Percentiles rank a stretch among this genome's conserved stretches.
These are phyloP conservation scores for Drosophila pseudoananassae DNA, from an alignment of 1,140 invertebrate genomes.

Conservation along the genomic window DNA sequence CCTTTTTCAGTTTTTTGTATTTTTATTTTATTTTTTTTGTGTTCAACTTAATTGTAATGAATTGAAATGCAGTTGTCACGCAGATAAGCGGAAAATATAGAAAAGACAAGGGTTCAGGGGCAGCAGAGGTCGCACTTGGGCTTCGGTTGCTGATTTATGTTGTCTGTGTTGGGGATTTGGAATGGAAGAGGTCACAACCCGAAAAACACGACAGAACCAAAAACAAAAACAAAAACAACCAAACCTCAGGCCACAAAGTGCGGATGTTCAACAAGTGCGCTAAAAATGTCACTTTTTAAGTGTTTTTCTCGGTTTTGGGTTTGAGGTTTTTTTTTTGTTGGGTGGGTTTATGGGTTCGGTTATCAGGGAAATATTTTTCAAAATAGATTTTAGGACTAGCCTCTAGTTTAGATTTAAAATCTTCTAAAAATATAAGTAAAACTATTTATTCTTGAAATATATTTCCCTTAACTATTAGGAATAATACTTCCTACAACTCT, in stretches of 20 bases:
- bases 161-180: slow-evolving; percentile 1
- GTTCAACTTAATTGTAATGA: slow-evolving; percentile 74
- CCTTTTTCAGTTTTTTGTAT: not conserved
- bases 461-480: too few species aligned
- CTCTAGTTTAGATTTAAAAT: too few species aligned
- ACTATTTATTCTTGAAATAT: too few species aligned
- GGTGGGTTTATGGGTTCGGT: too few species aligned
- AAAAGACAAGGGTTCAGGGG: slow-evolving; percentile 31
- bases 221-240: not conserved
- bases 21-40: slow-evolving; percentile 2
- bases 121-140: slow-evolving; percentile 18
- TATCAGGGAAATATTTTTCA: too few species aligned
- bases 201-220: not conserved
- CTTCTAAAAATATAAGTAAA: too few species aligned
- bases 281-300: slow-evolving; percentile 8
- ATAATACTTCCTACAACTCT: too few species aligned
- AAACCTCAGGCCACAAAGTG: not conserved
- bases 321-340: too few species aligned
- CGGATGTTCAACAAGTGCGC: slow-evolving; percentile 15
- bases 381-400: too few species aligned
- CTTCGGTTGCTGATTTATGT: slow-evolving; percentile 68
- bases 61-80: slow-evolving; percentile 73
- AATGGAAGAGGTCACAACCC: not conserved
- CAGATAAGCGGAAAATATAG: slow-evolving; percentile 38
- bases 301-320: not conserved